phyloP scores from a whole-genome alignment of 2,113 vertebrate species.

The Naja naja region DNA sequence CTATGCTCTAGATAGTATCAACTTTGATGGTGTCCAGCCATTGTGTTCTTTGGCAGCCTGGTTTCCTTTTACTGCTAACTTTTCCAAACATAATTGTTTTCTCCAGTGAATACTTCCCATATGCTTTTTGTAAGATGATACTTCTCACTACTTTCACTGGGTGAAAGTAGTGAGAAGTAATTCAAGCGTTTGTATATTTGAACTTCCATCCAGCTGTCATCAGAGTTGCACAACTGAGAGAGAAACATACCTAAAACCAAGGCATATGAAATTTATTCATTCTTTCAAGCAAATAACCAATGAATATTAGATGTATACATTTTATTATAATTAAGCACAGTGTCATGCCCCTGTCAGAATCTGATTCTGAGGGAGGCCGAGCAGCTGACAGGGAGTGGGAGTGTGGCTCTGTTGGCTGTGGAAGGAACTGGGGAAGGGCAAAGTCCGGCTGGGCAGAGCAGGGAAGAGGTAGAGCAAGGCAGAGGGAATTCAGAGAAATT shows the following conservation, averaged over 20 bases:
- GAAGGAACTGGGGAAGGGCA: too few species aligned
- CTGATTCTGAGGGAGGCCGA: too few species aligned
- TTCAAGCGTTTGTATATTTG: not conserved
- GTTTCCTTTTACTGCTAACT: not conserved
- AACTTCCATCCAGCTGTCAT: not conserved
- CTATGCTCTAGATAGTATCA: not conserved
- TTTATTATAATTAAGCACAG: too few species aligned
- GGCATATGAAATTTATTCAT: not conserved
- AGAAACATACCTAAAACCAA: not conserved
- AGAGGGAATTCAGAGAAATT: too few species aligned
- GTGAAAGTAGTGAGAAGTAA: not conserved
- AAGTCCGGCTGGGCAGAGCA: too few species aligned
- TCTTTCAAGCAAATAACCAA: not conserved
- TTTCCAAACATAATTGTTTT: not conserved
- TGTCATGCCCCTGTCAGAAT: too few species aligned
- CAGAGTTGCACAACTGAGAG: not conserved
- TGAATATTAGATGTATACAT: not conserved
- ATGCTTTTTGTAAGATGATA: not conserved
- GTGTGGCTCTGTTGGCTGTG: too few species aligned
- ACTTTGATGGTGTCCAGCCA: not conserved
- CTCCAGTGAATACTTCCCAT: not conserved
- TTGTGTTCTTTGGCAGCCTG: not conserved
- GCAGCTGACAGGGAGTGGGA: too few species aligned
- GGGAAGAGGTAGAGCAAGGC: too few species aligned
- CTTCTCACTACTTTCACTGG: too few species aligned